phyloP scores from a whole-genome alignment of 2,888 invertebrate species.

The Agonopterix alstromeriana region DNA sequence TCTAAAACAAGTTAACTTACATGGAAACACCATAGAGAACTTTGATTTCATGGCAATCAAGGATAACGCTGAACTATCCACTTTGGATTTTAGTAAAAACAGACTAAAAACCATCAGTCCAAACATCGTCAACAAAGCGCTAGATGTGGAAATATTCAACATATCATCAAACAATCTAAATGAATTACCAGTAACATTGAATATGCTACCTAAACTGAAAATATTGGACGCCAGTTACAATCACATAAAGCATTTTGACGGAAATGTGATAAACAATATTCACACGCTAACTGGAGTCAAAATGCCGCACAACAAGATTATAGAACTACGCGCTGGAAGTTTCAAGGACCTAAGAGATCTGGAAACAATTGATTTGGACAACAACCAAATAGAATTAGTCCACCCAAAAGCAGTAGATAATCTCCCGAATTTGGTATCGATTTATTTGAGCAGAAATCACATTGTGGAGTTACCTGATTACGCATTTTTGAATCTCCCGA shows the following conservation, averaged over 20 bases:
- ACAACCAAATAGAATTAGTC: slow-evolving; percentile 86
- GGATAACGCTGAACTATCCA: slow-evolving; percentile 79
- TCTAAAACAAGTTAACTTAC: slow-evolving; percentile 83
- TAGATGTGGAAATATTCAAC: slow-evolving; percentile 84
- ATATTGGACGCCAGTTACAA: slow-evolving; percentile 88
- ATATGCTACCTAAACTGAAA: slow-evolving; percentile 81
- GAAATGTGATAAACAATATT: slow-evolving; percentile 82
- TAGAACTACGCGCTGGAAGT: slow-evolving; percentile 81
- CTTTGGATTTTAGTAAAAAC: slow-evolving; percentile 86
- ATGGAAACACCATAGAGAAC: slow-evolving; percentile 84
- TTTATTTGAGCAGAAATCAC: slow-evolving; percentile 84
- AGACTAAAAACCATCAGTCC: slow-evolving; percentile 82
- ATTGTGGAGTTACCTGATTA: slow-evolving; percentile 85
- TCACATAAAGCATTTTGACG: slow-evolving; percentile 81
- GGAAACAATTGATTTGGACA: slow-evolving; percentile 86
- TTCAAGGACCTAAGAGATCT: slow-evolving; percentile 84
- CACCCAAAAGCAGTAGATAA: slow-evolving; percentile 83
- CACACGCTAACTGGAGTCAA: slow-evolving; percentile 82
- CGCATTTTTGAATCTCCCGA: slow-evolving; percentile 85
- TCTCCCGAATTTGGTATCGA: slow-evolving; percentile 81
- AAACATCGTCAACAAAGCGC: slow-evolving; percentile 77
- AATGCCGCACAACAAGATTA: slow-evolving; percentile 84
- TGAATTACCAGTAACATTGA: slow-evolving; percentile 83
- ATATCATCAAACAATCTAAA: slow-evolving; percentile 86
- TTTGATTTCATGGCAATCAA: slow-evolving; percentile 82